A percentile compares a stretch with the other conserved stretches of the same genome.
These are phyloP conservation scores for Peucedramus taeniatus DNA, from an alignment of 2,113 vertebrate genomes.

Conservation along the genomic window DNA sequence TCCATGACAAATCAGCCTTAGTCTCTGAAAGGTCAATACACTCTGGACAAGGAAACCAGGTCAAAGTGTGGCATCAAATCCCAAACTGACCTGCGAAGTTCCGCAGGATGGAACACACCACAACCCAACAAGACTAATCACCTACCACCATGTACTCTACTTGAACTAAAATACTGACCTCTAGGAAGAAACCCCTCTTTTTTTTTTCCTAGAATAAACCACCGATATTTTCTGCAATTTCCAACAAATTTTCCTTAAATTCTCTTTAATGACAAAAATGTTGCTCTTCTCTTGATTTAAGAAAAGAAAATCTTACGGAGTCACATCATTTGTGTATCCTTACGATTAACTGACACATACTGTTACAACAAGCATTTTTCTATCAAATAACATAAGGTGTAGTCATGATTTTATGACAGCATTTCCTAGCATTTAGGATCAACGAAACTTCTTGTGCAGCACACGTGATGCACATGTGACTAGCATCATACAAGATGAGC, in stretches of 20 bases:
- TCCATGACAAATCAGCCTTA: not conserved
- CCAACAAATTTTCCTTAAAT: not conserved
- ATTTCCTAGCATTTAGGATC: not conserved
- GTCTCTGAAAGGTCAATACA: not conserved
- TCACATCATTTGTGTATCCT: not conserved
- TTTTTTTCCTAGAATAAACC: not conserved
- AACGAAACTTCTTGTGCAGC: not conserved
- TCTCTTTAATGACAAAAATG: not conserved
- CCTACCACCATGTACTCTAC: not conserved
- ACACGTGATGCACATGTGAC: fast-evolving
- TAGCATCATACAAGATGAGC: not conserved
- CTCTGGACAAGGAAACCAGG: not conserved
- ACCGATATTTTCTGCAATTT: not conserved
- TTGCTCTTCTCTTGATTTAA: not conserved
- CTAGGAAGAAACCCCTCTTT: fast-evolving
- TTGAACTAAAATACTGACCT: not conserved
- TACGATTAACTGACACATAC: not conserved
- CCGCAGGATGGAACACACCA: fast-evolving
- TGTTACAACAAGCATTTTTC: not conserved
- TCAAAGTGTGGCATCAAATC: not conserved
- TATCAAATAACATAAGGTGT: not conserved
- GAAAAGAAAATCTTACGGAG: not conserved
- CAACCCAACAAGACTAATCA: not conserved
- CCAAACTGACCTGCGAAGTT: not conserved
- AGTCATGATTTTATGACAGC: not conserved